These are phyloP conservation scores for Eugnorisma glareosa DNA, from an alignment of 2,888 invertebrate species.

Conservation along the genomic window DNA sequence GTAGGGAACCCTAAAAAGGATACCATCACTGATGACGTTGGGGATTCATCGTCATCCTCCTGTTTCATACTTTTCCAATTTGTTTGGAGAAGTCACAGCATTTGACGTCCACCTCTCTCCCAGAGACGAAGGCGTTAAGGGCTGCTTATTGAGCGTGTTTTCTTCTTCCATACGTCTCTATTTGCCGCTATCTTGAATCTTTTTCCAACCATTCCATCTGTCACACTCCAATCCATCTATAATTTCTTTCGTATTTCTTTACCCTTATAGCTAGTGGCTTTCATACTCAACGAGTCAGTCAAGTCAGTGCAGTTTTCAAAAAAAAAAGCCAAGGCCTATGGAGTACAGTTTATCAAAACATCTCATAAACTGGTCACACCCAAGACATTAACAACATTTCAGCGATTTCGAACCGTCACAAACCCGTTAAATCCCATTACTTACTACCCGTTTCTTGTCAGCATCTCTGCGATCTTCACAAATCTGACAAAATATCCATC, in stretches of 20 bases:
- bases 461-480: not conserved
- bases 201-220: not conserved
- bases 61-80: not conserved
- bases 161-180: not conserved
- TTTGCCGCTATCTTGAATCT: not conserved
- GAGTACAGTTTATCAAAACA: not conserved
- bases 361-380: not conserved
- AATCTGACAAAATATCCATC: constrained; percentile 23
- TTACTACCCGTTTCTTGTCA: not conserved
- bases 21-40: too few species aligned
- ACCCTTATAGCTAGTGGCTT: not conserved
- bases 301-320: not conserved
- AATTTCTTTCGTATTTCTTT: not conserved
- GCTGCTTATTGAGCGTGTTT: not conserved
- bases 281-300: not conserved
- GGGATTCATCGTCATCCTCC: not conserved
- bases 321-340: not conserved
- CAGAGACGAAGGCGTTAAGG: not conserved
- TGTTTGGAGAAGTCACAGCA: not conserved
- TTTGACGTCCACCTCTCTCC: not conserved
- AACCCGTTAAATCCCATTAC: not conserved
- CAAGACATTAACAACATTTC: too few species aligned
- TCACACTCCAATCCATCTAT: not conserved
- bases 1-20: too few species aligned
- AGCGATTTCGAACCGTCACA: not conserved